Evolutionary conservation across 2,888 invertebrate genomes (phyloP).

Genomic region (Sisyra nigra): DNA sequence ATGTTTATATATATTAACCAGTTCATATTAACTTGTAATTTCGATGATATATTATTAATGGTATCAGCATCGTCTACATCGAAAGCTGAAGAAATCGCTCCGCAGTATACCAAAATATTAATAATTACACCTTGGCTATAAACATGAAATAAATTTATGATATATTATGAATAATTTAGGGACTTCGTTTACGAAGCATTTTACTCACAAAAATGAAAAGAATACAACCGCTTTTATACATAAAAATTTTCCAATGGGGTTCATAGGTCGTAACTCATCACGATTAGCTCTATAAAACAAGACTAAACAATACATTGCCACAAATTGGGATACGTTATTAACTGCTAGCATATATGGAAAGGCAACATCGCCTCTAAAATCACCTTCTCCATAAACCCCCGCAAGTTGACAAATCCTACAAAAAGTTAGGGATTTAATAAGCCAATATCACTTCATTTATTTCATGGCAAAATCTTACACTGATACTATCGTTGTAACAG

Average conservation of each 20-base stretch:
- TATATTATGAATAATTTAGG: slow-evolving; percentile 8
- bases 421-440: slow-evolving; percentile 13
- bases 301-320: slow-evolving; percentile 92
- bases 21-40: slow-evolving; percentile 48
- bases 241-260: slow-evolving; percentile 86
- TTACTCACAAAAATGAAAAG: slow-evolving; percentile 92
- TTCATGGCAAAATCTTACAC: slow-evolving; percentile 44
- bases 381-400: slow-evolving; percentile 82
- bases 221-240: slow-evolving; percentile 97
- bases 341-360: slow-evolving; percentile 76
- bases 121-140: slow-evolving; percentile 84
- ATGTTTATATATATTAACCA: background rate
- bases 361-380: slow-evolving; percentile 68
- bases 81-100: slow-evolving; percentile 62
- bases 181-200: too few relatives aligned
- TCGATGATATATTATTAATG: slow-evolving; percentile 60
- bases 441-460: background rate
- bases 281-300: slow-evolving; percentile 84
- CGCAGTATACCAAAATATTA: slow-evolving; percentile 68
- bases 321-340: slow-evolving; percentile 88
- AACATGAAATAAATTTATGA: slow-evolving; percentile 15
- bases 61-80: slow-evolving; percentile 47
- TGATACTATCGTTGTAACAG: slow-evolving; percentile 76
- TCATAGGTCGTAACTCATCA: slow-evolving; percentile 78
- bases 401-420: slow-evolving; percentile 67